phyloP scores from a whole-genome alignment of 1,140 invertebrate genomes.

The Steinernema khuongi region DNA sequence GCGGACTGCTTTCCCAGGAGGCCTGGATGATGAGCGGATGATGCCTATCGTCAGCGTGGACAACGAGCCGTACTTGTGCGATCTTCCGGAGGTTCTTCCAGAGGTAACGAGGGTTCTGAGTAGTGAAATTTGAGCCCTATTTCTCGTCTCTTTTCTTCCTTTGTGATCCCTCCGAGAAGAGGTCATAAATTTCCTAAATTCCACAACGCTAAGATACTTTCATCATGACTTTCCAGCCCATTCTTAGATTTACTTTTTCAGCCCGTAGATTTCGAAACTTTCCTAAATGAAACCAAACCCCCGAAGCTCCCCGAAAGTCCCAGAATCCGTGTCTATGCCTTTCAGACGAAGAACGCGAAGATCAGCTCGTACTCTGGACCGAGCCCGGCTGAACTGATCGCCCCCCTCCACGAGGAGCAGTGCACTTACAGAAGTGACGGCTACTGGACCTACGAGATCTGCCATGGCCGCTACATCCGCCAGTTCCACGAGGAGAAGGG shows the following conservation, averaged over 20 bases:
- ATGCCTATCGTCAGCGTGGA: slow-evolving; percentile 11
- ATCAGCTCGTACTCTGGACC: slow-evolving; percentile 16
- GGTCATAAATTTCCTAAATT: no score
- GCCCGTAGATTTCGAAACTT: slow-evolving; percentile 19
- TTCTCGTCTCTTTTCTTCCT: no score
- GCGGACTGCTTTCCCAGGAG: background rate
- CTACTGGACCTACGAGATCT: slow-evolving; percentile 33
- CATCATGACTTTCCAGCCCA: background rate
- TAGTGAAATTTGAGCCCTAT: no score
- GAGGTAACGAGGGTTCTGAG: slow-evolving; percentile 15
- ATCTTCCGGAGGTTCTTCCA: slow-evolving; percentile 16
- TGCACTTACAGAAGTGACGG: slow-evolving; percentile 19
- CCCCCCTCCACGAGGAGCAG: background rate
- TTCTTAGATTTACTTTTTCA: background rate
- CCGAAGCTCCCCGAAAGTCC: no score
- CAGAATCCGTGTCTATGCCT: no score
- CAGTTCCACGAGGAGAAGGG: slow-evolving; percentile 38
- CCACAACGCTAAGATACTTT: background rate
- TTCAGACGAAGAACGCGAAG: slow-evolving; percentile 19
- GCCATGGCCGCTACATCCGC: slow-evolving; percentile 30
- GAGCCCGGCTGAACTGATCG: slow-evolving; percentile 16
- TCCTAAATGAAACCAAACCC: background rate
- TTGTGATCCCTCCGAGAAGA: no score
- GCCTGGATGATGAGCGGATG: slow-evolving; percentile 9
- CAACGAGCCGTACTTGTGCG: slow-evolving; percentile 27